Base-by-base conservation (phyloP, 2,113 vertebrate genomes). In the Seriola quinqueradiata region DNA sequence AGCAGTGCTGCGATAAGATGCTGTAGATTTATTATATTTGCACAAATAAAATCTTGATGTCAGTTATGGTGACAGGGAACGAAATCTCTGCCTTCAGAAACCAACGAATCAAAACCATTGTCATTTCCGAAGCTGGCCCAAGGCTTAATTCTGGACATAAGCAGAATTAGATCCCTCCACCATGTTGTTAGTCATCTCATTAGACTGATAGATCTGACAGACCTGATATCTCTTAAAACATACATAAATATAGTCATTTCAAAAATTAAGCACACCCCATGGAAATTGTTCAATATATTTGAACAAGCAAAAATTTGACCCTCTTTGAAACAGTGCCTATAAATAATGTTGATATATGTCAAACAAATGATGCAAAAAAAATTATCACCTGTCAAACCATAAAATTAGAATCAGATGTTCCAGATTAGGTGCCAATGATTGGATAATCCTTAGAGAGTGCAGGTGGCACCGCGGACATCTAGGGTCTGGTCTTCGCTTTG, bases 11-110 rank as follows among this genome's bases (percentile, higher is more conserved):
- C 12, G 21, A 60, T 52, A 46, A 77, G 23, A 81, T 1, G 4
- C 36, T 8, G 7, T 32, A 63, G 23, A 75, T 55, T 57, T 60
- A 55, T 78, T 72, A 12, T 54, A 3, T 65, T 65, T 79, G 61
- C n/a, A 32, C 13, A 60, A 58, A 69, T 54, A 7, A 23, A 57
- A 38, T n/a, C 5, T 11, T 40, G 3, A 59, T n/a, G n/a, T 57
- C 32, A 5, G 34, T 63, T 69, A 48, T 5, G 2, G 16, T 70
- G 42, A 70, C 40, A 50, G 25, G 8, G 59, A 70, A 11, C 2
- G 10, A 12, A 32, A 38, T 32, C 13, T 58, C 8, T 66, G 28
- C n/a, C 28, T 63, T 75, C 14, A 67, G 16, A 36, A 55, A 25
- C 10, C 0, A 4, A 55, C 63, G 7, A 57, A 68, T 40, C 12